These are phyloP conservation scores for Laspeyria flexula DNA, from an alignment of 2,888 invertebrate species.

Conservation along the genomic window DNA sequence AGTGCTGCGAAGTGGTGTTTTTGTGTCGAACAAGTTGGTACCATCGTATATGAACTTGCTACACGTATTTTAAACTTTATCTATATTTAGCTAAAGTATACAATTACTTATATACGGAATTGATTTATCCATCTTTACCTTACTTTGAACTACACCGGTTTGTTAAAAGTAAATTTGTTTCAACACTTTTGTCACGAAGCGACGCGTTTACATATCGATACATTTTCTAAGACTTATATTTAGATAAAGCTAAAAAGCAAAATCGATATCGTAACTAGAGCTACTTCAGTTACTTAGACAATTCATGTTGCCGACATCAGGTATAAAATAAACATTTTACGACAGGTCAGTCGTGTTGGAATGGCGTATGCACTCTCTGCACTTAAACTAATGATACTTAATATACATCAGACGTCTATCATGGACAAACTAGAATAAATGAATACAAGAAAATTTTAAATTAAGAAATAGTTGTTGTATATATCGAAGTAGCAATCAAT, in stretches of 20 bases:
- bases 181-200: neutral
- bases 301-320: constrained; percentile 24
- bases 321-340: constrained; percentile 43
- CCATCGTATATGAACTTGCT: constrained; percentile 20
- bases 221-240: neutral
- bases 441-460: neutral
- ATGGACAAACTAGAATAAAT: neutral
- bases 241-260: neutral
- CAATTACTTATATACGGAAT: neutral
- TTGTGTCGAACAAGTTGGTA: constrained; percentile 33
- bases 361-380: constrained; percentile 34
- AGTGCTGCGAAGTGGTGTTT: constrained; percentile 51
- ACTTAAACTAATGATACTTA: constrained; percentile 37
- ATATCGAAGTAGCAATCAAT: neutral
- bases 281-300: constrained; percentile 15
- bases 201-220: neutral
- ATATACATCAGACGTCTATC: constrained; percentile 13
- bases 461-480: neutral
- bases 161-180: neutral
- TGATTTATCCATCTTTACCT: neutral
- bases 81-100: neutral
- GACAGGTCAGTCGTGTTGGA: constrained; percentile 38
- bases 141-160: neutral
- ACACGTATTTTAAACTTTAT: neutral
- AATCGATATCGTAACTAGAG: constrained; percentile 12